Base-by-base conservation (phyloP, 2,113 vertebrate genomes). In the Chloropsis cyanopogon region DNA sequence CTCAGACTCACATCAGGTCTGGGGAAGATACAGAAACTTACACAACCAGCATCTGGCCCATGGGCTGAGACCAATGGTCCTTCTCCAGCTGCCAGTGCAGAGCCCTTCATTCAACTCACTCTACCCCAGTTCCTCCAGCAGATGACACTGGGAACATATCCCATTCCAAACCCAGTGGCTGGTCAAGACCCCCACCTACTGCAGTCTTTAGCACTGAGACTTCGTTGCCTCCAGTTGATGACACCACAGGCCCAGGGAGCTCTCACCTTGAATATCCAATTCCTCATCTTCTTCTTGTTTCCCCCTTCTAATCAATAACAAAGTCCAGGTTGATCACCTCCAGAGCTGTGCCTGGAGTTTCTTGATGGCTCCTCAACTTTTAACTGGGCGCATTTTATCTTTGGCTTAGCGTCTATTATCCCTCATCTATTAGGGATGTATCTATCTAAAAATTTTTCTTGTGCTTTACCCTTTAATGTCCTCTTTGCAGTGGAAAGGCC, bases 151-250 rank as follows among this genome's bases (percentile, higher is more conserved):
- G 46, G 11, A 46, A n/a, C 4, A 19, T 12, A 56, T 2, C 9
- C 29, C 5, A 18, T 82, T 79, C 12, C 11, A 26, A 64, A 44
- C 1, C 3, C 31, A 59, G 50, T 5, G 24, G 3, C 44, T 78
- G 54, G 16, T 14, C 60, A 65, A 26, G 41, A 37, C 2, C 5
- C 5, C 11, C 9, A 65, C 7, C 10, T n/a, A 13, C 37, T 56
- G 33, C 26, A 52, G 22, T 24, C 14, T 14, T 53, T 31, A 42
- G 3, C 20, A 37, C 28, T 16, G 11, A 88, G 54, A n/a, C 3
- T 21, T 26, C 0, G 0, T 13, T 80, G 11, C n/a, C 13, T 42
- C 28, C 21, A 16, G 0, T 0, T 71, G 12, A 19, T 39, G 31
- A 52, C 15, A 66, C 4, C 42, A 42, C 22, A 66, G 25, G 14